Conservation (phyloP, 2,113 vertebrate species). For the Phylloscopus whistleri region DNA sequence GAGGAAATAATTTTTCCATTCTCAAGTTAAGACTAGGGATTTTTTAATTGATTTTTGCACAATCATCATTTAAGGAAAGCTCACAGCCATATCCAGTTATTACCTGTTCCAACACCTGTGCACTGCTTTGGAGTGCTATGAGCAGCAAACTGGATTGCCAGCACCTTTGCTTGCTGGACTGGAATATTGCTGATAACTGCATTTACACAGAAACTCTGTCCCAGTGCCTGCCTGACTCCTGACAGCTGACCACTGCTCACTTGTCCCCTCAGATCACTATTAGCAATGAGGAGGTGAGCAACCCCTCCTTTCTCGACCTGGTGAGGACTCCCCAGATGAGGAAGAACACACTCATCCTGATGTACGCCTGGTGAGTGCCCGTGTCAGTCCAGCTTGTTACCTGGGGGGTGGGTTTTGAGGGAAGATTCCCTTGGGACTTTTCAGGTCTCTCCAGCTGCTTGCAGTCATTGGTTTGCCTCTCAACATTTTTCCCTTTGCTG, state of each 20-base stretch:
- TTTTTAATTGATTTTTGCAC: not conserved
- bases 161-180: not conserved
- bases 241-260: not conserved
- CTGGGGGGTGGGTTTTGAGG: not conserved
- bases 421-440: not conserved
- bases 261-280: conserved; percentile 74
- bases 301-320: conserved; percentile 83
- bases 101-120: not conserved
- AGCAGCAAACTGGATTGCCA: not conserved
- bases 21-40: not conserved
- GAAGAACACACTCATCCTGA: conserved; percentile 87
- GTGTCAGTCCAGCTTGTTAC: not conserved
- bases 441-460: not conserved
- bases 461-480: not conserved
- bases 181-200: not conserved
- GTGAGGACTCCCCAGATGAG: conserved; percentile 89
- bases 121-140: not conserved
- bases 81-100: not conserved
- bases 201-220: not conserved
- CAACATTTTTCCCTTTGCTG: not conserved
- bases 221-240: not conserved
- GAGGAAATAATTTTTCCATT: not conserved
- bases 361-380: conserved; percentile 87
- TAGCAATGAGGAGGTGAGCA: conserved; percentile 71
- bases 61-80: not conserved